Conservation (phyloP, 2,797 vertebrate species). For the Aeoliscus strigatus region DNA sequence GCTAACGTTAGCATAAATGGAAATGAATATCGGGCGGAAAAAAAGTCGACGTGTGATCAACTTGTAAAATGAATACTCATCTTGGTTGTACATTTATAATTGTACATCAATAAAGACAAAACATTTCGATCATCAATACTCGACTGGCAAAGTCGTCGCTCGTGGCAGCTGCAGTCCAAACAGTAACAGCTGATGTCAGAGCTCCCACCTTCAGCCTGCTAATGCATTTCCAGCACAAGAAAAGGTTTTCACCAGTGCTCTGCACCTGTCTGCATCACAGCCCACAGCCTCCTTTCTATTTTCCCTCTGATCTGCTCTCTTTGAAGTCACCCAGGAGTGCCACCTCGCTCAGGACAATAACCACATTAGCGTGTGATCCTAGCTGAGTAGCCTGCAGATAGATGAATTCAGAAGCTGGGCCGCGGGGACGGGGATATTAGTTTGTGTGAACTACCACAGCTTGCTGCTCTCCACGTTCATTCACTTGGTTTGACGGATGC, state of each 20-base stretch:
- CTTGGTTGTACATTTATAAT: too few relatives aligned
- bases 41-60: too few relatives aligned
- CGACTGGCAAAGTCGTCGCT: too few relatives aligned
- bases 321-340: conserved; percentile 69
- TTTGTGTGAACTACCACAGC: conserved; percentile 60
- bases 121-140: too few relatives aligned
- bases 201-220: conserved; percentile 38
- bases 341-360: conserved; percentile 68
- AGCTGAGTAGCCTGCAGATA: conserved; percentile 59
- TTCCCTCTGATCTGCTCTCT: conserved; percentile 61
- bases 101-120: too few relatives aligned
- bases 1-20: too few relatives aligned
- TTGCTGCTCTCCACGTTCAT: conserved; percentile 46
- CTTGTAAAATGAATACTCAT: too few relatives aligned
- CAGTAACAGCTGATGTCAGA: conserved; percentile 8
- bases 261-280: conserved; percentile 53
- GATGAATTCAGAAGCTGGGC: conserved; percentile 63
- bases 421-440: conserved; percentile 63
- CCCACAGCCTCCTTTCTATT: conserved; percentile 23
- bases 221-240: conserved; percentile 26
- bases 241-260: conserved; percentile 23
- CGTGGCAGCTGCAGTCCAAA: too few relatives aligned
- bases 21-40: too few relatives aligned
- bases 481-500: conserved; percentile 68
- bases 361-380: conserved; percentile 74